phyloP scores from a whole-genome alignment of 2,797 vertebrate species.

The Pseudochromis fuscus region DNA sequence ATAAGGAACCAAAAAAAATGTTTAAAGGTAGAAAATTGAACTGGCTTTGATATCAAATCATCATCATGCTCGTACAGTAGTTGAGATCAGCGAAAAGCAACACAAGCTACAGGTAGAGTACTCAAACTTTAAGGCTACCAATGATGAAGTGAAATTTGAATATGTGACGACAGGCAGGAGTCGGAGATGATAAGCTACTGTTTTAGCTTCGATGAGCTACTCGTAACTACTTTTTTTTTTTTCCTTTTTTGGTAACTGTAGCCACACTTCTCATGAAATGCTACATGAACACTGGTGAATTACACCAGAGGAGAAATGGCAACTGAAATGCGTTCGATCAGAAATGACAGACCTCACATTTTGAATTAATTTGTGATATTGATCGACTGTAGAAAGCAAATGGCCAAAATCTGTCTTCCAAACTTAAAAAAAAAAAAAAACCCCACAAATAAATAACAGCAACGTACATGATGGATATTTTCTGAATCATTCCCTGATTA shows the following conservation, averaged over 20 bases:
- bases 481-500: slow-evolving; percentile 57
- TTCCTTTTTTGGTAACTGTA: slow-evolving; percentile 52
- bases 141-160: slow-evolving; percentile 27
- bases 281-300: slow-evolving; percentile 62
- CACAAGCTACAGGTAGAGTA: slow-evolving; percentile 58
- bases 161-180: slow-evolving; percentile 17
- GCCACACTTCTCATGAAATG: slow-evolving; percentile 54
- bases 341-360: not conserved
- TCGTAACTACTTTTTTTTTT: slow-evolving; percentile 18
- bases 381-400: not conserved
- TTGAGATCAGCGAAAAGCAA: slow-evolving; percentile 48
- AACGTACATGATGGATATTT: slow-evolving; percentile 16
- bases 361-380: too few relatives aligned
- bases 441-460: not conserved
- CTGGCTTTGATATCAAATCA: slow-evolving; percentile 32
- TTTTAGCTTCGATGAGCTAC: slow-evolving; percentile 58
- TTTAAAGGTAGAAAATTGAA: slow-evolving; percentile 35
- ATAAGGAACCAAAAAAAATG: too few relatives aligned
- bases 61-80: slow-evolving; percentile 39
- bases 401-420: not conserved
- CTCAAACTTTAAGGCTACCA: slow-evolving; percentile 72
- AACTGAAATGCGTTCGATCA: not conserved
- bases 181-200: slow-evolving; percentile 53
- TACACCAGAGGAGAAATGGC: slow-evolving; percentile 45
- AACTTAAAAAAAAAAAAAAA: slow-evolving; percentile 5